Evolutionary conservation across 2,888 invertebrate species (phyloP).

Genomic region (Clitarchus hookeri): DNA sequence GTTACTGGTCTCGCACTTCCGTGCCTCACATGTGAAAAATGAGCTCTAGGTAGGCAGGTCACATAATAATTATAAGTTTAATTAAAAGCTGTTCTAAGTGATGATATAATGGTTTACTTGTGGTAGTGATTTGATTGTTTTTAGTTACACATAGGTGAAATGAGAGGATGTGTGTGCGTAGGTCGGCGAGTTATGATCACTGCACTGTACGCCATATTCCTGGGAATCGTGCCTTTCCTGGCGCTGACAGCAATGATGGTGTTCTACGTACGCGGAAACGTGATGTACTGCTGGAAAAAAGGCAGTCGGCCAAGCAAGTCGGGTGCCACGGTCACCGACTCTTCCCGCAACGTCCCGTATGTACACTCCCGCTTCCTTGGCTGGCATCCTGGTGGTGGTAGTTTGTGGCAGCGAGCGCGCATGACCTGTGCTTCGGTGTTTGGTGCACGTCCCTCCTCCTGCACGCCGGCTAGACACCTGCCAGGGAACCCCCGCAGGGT

Average conservation of each 20-base stretch:
- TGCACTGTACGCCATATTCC: slow-evolving; percentile 84
- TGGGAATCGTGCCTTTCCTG: slow-evolving; percentile 78
- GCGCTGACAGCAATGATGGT: slow-evolving; percentile 69
- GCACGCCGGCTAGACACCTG: slow-evolving; percentile 1
- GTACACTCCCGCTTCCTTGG: slow-evolving; percentile 44
- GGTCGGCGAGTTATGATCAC: slow-evolving; percentile 77
- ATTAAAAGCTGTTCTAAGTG: no score
- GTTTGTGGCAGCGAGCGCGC: slow-evolving; percentile 20
- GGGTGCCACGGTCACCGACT: slow-evolving; percentile 5
- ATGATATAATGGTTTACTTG: no score
- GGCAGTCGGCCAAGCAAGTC: slow-evolving; percentile 29
- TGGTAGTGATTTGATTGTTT: no score
- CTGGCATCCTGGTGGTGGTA: slow-evolving; percentile 44
- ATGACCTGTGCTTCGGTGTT: neutral
- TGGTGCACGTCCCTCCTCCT: neutral
- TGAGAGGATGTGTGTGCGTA: slow-evolving; percentile 54
- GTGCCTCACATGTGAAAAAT: no score
- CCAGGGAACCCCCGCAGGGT: neutral
- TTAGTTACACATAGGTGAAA: no score
- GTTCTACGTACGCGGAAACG: slow-evolving; percentile 72
- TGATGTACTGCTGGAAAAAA: slow-evolving; percentile 62
- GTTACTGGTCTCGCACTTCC: no score
- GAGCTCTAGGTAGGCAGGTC: no score
- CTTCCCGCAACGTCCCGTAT: slow-evolving; percentile 58
- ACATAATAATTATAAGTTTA: no score